Evolutionary conservation across 2,888 invertebrate species (phyloP).

Genomic region (Alloplasta piceator): DNA sequence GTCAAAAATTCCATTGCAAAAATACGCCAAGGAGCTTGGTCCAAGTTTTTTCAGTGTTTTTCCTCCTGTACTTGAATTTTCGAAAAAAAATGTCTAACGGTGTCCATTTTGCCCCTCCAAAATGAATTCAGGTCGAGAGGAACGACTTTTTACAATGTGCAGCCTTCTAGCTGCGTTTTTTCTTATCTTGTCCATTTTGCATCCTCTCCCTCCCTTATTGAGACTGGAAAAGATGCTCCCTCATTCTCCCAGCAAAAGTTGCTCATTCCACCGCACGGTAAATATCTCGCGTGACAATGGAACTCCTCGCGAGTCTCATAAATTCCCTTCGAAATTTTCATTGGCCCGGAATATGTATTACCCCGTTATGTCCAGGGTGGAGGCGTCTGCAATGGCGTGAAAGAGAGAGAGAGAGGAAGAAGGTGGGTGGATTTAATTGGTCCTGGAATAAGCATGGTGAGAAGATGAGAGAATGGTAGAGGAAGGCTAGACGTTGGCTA

Average conservation of each 20-base stretch:
- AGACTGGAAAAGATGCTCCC: slow-evolving; percentile 8
- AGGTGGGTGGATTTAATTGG: slow-evolving; percentile 63
- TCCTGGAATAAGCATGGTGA: slow-evolving; percentile 67
- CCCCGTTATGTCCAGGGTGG: slow-evolving; percentile 26
- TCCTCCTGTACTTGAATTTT: no score
- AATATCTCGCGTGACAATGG: slow-evolving; percentile 56
- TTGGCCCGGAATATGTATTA: slow-evolving; percentile 48
- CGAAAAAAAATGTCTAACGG: no score
- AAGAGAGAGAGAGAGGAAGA: slow-evolving; percentile 31
- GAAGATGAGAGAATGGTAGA: slow-evolving; percentile 45
- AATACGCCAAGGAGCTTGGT: no score
- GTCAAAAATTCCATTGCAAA: no score
- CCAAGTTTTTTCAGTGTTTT: no score
- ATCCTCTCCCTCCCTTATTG: no score
- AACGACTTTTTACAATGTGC: no score
- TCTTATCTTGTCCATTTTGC: no score
- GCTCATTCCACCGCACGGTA: not conserved
- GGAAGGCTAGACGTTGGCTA: slow-evolving; percentile 47
- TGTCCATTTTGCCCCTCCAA: no score
- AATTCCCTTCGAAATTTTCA: slow-evolving; percentile 57
- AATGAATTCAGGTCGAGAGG: no score
- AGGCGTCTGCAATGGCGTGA: slow-evolving; percentile 40
- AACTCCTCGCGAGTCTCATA: slow-evolving; percentile 29
- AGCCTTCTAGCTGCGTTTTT: no score
- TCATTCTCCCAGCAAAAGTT: not conserved